Conservation (phyloP, 2,797 vertebrate species). For the Neopelma chrysocephalum region DNA sequence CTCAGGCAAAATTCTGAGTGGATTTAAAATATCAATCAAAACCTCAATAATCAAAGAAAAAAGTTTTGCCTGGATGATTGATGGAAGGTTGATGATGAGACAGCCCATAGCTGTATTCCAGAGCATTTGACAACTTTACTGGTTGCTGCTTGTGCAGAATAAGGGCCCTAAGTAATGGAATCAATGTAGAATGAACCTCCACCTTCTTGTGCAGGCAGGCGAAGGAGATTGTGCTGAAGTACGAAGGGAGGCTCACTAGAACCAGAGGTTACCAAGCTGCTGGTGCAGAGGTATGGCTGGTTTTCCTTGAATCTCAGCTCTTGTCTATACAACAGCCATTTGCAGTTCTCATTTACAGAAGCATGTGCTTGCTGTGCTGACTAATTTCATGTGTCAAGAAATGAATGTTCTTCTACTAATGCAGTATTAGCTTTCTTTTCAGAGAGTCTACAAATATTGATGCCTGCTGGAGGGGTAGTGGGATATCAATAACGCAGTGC, state of each 20-base stretch:
- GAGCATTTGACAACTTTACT: not conserved
- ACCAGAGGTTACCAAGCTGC: conserved; percentile 97
- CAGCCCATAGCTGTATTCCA: not conserved
- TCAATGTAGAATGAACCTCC: not conserved
- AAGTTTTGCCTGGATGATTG: not conserved
- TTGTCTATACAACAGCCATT: not conserved
- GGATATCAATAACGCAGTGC: not conserved
- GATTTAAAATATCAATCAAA: not conserved
- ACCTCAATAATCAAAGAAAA: not conserved
- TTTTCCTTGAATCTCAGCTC: not conserved
- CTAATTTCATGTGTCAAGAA: not conserved
- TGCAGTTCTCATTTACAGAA: not conserved
- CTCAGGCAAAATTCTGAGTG: not conserved
- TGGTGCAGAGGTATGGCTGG: conserved; percentile 86
- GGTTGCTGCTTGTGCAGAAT: not conserved
- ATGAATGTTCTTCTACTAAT: not conserved
- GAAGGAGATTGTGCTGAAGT: conserved; percentile 91
- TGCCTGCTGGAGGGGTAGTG: not conserved
- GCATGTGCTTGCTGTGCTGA: not conserved
- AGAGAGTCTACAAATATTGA: not conserved
- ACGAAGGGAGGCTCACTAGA: conserved; percentile 92
- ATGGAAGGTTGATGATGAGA: not conserved
- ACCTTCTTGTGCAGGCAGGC: conserved; percentile 81
- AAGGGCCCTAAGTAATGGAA: fast-evolving
- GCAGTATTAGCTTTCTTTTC: not conserved